Percentiles rank a stretch among this genome's conserved stretches.
These are phyloP conservation scores for Trachythela sp. DNA, from an alignment of 64 coral and sea anemone species.

Conservation along the genomic window DNA sequence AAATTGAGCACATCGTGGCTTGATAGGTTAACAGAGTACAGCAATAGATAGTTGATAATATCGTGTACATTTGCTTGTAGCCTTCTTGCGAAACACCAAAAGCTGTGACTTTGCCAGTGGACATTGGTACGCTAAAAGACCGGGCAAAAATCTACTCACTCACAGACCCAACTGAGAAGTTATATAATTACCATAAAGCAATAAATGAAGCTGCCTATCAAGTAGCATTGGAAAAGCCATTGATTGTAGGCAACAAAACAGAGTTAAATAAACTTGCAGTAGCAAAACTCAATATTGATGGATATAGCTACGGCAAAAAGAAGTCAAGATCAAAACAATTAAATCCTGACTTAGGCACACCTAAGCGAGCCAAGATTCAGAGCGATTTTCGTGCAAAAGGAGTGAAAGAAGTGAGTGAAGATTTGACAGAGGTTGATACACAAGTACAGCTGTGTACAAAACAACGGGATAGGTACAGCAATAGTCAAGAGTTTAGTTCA, in stretches of 20 bases:
- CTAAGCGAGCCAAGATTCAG: not conserved
- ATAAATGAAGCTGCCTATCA: not conserved
- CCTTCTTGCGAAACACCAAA: not conserved
- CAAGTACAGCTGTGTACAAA: not conserved
- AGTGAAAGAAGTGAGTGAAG: not conserved
- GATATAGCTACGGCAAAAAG: not conserved
- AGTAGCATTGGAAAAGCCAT: not conserved
- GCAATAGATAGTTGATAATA: no score
- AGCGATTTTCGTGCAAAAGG: not conserved
- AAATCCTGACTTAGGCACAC: not conserved
- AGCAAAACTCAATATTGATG: not conserved
- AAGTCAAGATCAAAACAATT: not conserved
- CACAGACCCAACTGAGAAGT: not conserved
- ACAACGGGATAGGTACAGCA: not conserved
- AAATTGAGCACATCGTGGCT: no score
- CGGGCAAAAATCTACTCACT: not conserved
- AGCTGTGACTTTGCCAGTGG: not conserved
- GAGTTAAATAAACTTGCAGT: not conserved
- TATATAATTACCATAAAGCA: constrained; percentile 12
- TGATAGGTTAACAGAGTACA: no score
- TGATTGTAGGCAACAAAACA: not conserved
- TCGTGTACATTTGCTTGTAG: not conserved
- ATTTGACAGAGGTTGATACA: not conserved
- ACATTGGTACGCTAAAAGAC: not conserved
- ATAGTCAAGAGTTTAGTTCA: not conserved